These are phyloP conservation scores for Tauraco hartlaubi DNA, from an alignment of 2,797 vertebrate species.

Conservation along the genomic window DNA sequence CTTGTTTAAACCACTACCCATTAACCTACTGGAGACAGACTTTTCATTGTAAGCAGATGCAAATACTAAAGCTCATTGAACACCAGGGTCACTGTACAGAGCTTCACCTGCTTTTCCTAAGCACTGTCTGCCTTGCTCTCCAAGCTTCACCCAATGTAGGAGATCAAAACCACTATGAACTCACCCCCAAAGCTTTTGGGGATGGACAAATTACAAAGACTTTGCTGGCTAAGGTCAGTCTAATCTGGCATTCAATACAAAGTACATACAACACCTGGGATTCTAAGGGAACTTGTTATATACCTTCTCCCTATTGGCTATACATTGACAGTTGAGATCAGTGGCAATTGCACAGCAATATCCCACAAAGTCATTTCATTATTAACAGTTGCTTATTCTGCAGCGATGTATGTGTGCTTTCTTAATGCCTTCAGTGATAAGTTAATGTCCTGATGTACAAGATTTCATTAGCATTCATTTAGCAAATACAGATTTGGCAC, in stretches of 20 bases:
- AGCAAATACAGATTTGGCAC: not conserved
- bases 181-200: not conserved
- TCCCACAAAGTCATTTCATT: not conserved
- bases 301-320: not conserved
- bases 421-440: not conserved
- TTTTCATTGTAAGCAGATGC: not conserved
- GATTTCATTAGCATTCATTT: not conserved
- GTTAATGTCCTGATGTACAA: not conserved
- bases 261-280: not conserved
- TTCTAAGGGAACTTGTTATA: not conserved
- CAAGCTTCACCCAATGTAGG: not conserved
- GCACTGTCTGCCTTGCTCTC: not conserved
- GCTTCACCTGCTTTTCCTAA: not conserved
- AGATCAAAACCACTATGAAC: not conserved
- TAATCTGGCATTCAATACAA: not conserved
- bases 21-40: not conserved
- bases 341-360: not conserved
- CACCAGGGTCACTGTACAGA: fast-evolving
- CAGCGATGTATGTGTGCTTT: not conserved
- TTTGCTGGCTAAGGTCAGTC: not conserved
- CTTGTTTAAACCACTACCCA: not conserved
- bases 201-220: not conserved
- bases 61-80: not conserved
- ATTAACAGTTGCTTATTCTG: not conserved
- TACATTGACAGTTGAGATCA: not conserved